Evolutionary conservation across 1,140 invertebrate genomes (phyloP).

Genomic region (Stegodyphus dumicola): DNA sequence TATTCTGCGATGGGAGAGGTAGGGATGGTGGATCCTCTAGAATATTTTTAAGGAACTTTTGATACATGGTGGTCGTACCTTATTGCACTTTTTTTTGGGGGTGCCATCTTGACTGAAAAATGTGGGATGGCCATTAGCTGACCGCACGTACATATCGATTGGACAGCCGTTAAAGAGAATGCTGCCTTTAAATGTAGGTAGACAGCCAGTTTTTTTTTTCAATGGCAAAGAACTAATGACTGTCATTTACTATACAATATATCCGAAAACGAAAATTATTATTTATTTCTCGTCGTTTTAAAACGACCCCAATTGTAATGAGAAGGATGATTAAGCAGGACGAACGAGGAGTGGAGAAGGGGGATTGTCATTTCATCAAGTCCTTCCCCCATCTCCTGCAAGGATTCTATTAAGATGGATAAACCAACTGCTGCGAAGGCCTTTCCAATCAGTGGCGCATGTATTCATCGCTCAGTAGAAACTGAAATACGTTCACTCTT

Average conservation of each 20-base stretch:
- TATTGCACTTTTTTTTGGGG: slow-evolving; percentile 56
- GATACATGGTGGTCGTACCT: slow-evolving; percentile 36
- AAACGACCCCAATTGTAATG: slow-evolving; percentile 30
- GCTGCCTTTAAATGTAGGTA: slow-evolving; percentile 42
- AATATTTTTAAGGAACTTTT: slow-evolving; percentile 59
- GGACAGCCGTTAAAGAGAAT: slow-evolving; percentile 42
- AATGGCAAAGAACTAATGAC: slow-evolving; percentile 48
- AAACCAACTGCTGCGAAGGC: too few species aligned
- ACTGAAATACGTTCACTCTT: too few species aligned
- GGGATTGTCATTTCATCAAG: neutral
- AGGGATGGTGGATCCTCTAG: neutral
- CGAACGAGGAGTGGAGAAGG: neutral
- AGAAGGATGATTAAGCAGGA: slow-evolving; percentile 44
- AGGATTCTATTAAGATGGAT: too few species aligned
- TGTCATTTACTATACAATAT: slow-evolving; percentile 51
- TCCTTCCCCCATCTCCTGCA: neutral
- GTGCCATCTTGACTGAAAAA: slow-evolving; percentile 17
- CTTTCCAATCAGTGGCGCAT: too few species aligned
- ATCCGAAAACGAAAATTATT: slow-evolving; percentile 57
- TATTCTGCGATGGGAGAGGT: neutral
- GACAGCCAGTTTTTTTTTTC: slow-evolving; percentile 21
- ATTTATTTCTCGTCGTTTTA: slow-evolving; percentile 54
- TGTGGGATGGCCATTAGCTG: slow-evolving; percentile 54
- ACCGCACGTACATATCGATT: slow-evolving; percentile 55
- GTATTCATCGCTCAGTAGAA: too few species aligned